These are phyloP conservation scores for Camponotus vicinus DNA, from an alignment of 1,140 invertebrate species.

Conservation along the genomic window DNA sequence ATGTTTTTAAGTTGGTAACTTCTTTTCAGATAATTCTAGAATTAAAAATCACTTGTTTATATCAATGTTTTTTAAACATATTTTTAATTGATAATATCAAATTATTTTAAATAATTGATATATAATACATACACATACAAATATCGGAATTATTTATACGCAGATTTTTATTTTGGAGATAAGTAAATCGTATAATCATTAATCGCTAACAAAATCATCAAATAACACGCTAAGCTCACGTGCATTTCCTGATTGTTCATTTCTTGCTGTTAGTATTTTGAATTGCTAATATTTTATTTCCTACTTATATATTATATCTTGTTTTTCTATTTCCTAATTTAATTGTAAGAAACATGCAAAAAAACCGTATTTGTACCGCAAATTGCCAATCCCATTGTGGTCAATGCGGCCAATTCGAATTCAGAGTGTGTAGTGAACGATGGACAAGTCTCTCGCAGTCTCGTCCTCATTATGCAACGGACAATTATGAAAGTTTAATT, in stretches of 20 bases:
- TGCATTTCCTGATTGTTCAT: not conserved
- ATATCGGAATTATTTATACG: not conserved
- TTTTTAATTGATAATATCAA: not conserved
- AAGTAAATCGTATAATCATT: not conserved
- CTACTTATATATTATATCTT: not conserved
- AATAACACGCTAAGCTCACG: not conserved
- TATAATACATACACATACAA: not conserved
- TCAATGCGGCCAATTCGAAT: conserved; percentile 53
- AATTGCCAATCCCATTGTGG: too few species aligned
- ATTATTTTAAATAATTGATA: not conserved
- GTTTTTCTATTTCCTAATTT: conserved; percentile 19
- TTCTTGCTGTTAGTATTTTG: not conserved
- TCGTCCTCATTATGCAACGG: conserved; percentile 75
- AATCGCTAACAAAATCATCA: too few species aligned
- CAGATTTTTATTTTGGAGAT: not conserved
- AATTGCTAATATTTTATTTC: not conserved
- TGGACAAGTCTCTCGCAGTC: conserved; percentile 31
- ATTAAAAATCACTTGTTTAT: not conserved
- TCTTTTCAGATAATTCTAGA: not conserved
- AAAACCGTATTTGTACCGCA: conserved; percentile 4
- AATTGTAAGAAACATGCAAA: not conserved
- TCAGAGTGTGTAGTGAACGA: conserved; percentile 13
- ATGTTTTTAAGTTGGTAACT: conserved; percentile 12
- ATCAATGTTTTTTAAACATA: not conserved
- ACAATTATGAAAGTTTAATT: conserved; percentile 82